A percentile compares a stretch with the other conserved stretches of the same genome.
These are phyloP conservation scores for Dreissena polymorpha DNA, from an alignment of 1,140 invertebrate species.

Conservation along the genomic window DNA sequence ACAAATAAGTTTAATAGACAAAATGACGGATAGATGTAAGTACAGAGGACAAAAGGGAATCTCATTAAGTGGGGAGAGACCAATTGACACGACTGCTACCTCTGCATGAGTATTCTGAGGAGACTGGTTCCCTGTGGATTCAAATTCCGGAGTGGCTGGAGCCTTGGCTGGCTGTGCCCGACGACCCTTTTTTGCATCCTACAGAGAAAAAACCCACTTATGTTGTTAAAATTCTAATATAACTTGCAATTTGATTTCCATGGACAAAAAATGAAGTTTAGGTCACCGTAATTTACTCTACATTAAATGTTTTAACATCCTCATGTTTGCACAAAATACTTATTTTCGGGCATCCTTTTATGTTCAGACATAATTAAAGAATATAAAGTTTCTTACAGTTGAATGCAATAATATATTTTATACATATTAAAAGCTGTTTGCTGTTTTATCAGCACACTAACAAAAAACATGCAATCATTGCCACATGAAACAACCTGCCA, in stretches of 20 bases:
- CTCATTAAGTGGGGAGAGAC: too few species aligned
- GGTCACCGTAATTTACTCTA: background rate
- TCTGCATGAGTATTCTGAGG: conserved; percentile 6
- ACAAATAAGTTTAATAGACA: background rate
- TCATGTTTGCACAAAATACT: background rate
- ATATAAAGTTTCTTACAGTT: background rate
- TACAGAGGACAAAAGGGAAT: too few species aligned
- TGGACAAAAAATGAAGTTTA: background rate
- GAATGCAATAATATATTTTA: background rate
- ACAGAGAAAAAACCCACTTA: background rate
- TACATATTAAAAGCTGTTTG: too few species aligned
- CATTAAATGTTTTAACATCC: too few species aligned
- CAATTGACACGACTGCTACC: too few species aligned
- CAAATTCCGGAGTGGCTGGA: conserved; percentile 41
- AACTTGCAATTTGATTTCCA: background rate
- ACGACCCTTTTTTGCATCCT: conserved; percentile 38
- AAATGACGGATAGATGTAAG: background rate
- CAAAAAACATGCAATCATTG: too few species aligned
- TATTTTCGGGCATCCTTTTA: background rate
- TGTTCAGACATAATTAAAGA: background rate
- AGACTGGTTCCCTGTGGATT: conserved; percentile 8
- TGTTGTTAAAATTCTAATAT: background rate
- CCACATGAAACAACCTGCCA: too few species aligned
- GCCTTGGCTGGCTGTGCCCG: conserved; percentile 31
- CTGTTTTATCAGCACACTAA: too few species aligned